These are phyloP conservation scores for Hyperopisus bebe DNA, from an alignment of 2,113 vertebrate species.

Conservation along the genomic window DNA sequence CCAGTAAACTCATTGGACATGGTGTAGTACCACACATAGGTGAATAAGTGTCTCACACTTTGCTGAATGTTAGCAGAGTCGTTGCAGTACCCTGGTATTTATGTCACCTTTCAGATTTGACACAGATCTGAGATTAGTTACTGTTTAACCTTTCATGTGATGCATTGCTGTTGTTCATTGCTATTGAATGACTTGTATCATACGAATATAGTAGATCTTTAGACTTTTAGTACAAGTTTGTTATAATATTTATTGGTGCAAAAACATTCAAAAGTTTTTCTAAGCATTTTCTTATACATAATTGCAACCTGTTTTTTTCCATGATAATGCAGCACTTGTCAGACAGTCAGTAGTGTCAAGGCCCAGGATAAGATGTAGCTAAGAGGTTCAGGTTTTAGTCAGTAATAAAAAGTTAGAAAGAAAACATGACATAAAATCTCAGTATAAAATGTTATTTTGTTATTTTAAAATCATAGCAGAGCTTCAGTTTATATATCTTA, in stretches of 20 bases:
- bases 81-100: not conserved
- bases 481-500: not conserved
- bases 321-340: not conserved
- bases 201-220: not conserved
- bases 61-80: not conserved
- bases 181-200: not conserved
- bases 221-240: not conserved
- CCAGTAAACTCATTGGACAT: not conserved
- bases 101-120: not conserved
- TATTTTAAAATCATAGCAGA: not conserved
- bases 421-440: not conserved
- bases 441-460: not conserved
- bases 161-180: not conserved
- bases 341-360: not conserved
- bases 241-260: not conserved
- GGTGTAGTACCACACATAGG: not conserved
- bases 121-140: not conserved
- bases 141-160: not conserved
- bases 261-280: not conserved
- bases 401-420: not conserved
- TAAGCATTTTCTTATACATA: not conserved
- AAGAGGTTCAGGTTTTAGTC: not conserved
- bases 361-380: not conserved
- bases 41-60: not conserved
- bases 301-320: not conserved